Evolutionary conservation across 1,140 invertebrate species (phyloP), one percentile per base, ranked within the genome.

Genomic region (Asbolus verrucosus): DNA sequence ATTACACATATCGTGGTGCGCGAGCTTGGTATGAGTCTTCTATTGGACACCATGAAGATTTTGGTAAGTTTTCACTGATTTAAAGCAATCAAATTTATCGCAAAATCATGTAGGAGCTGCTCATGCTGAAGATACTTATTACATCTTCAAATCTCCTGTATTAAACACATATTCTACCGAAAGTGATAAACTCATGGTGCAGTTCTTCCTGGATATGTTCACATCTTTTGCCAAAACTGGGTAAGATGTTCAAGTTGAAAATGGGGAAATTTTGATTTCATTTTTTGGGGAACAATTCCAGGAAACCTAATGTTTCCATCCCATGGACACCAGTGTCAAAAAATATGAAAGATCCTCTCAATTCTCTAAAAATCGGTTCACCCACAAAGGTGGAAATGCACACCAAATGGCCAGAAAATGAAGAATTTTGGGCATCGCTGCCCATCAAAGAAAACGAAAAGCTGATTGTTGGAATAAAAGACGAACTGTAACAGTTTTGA

Each of bases 1-100:
- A 83, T 6, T 89, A 85, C 71, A 71, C 79, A 1, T 88, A 86
- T 65, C 81, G 65, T 33, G 69, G 72, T 1, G 30, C 59, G 8
- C 38, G 71, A 16, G 70, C 68, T 54, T 46, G 65, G 65, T 71
- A 60, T 6, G 72, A 71, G 11, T 2, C 39, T 11, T 9, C 38
- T 65, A 21, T 66, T 1, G 21, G 19, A 18, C 21, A 18, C 21
- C 46, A 31, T 15, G 33, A 60, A 31, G 65, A 73, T 30, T 71
- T 61, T 63, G 71, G 71, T 1, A n/a, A n/a, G n/a, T n/a, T n/a
- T n/a, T n/a, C n/a, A n/a, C n/a, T n/a, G n/a, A n/a, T n/a, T n/a
- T n/a, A n/a, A n/a, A n/a, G n/a, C n/a, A n/a, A n/a, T n/a, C n/a
- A n/a, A n/a, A n/a, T n/a, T n/a, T n/a, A n/a, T n/a, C n/a, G n/a